These are phyloP conservation scores for Florisuga fusca DNA, from an alignment of 2,797 vertebrate species.

Conservation along the genomic window DNA sequence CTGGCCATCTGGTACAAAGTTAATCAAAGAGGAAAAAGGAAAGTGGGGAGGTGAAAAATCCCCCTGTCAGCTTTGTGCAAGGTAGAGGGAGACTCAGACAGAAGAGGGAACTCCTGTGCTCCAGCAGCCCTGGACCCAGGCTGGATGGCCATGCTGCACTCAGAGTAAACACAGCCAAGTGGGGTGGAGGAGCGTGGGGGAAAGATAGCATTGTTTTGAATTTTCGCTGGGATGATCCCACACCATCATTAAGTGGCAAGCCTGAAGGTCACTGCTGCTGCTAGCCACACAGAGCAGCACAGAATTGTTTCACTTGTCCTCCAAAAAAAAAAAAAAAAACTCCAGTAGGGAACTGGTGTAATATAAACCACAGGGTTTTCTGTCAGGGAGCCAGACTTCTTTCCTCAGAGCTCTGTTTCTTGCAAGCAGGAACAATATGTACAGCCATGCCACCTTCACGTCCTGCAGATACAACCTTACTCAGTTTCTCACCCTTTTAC, in stretches of 20 bases:
- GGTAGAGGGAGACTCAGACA: slow-evolving; percentile 63
- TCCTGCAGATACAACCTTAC: background rate
- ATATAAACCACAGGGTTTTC: slow-evolving; percentile 62
- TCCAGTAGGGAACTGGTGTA: slow-evolving; percentile 47
- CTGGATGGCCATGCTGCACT: background rate
- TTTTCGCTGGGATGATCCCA: slow-evolving; percentile 60
- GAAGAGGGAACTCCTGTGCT: slow-evolving; percentile 36
- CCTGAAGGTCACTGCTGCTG: slow-evolving; percentile 78
- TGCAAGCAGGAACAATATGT: slow-evolving; percentile 47
- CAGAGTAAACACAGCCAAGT: background rate
- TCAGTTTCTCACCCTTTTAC: background rate
- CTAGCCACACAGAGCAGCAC: slow-evolving; percentile 55
- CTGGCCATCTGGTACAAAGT: slow-evolving; percentile 94
- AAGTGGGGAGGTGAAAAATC: slow-evolving; percentile 80
- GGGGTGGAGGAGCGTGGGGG: background rate
- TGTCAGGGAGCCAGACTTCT: slow-evolving; percentile 59
- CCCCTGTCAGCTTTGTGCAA: slow-evolving; percentile 68
- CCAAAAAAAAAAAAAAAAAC: slow-evolving; percentile 43
- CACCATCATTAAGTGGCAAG: slow-evolving; percentile 60
- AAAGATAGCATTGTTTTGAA: background rate
- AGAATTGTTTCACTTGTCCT: slow-evolving; percentile 51
- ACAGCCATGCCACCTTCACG: background rate
- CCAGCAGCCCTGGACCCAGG: background rate
- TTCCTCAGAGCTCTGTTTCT: slow-evolving; percentile 61
- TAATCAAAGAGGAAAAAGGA: slow-evolving; percentile 87